These are phyloP conservation scores for Theonella swinhoei DNA, from an alignment of 37 sponge, comb jelly and placozoan genomes.

Conservation along the genomic window DNA sequence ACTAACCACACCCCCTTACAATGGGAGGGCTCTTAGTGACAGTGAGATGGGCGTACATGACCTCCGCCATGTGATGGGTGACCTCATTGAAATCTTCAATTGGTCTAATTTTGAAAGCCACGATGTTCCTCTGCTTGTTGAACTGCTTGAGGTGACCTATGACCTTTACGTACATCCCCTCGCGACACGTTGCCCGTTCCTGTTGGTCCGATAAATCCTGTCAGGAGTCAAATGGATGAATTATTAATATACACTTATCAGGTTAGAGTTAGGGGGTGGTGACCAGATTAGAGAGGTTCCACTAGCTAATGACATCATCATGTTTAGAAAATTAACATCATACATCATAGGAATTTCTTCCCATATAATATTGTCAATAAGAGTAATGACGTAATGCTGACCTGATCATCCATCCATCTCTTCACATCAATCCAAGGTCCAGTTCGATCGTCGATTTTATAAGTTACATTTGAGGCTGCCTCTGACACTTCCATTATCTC, in stretches of 20 bases:
- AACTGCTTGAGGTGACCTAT: conserved; percentile 77
- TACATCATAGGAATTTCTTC: no score
- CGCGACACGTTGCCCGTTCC: conserved; percentile 48
- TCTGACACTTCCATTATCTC: conserved; percentile 78
- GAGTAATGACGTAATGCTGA: no score
- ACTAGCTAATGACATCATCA: no score
- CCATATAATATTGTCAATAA: no score
- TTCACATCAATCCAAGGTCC: conserved; percentile 80
- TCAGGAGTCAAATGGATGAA: no score
- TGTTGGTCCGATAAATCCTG: conserved; percentile 41
- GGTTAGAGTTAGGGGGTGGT: no score
- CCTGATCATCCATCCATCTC: conserved; percentile 77
- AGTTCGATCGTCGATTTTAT: conserved; percentile 87
- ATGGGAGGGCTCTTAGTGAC: conserved; percentile 67
- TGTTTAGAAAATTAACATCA: no score
- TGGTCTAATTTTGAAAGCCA: conserved; percentile 73
- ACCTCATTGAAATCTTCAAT: conserved; percentile 89
- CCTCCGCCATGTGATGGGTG: conserved; percentile 73
- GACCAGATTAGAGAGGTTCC: no score
- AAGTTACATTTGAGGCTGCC: conserved; percentile 63
- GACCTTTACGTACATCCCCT: conserved; percentile 82
- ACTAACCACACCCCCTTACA: conserved; percentile 38
- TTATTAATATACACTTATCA: no score
- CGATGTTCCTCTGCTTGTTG: conserved; percentile 73
- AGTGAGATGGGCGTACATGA: conserved; percentile 72